Percentiles rank a stretch among this genome's conserved stretches.
phyloP scores from a whole-genome alignment of 2,888 invertebrate genomes.

The Idaea straminata region DNA sequence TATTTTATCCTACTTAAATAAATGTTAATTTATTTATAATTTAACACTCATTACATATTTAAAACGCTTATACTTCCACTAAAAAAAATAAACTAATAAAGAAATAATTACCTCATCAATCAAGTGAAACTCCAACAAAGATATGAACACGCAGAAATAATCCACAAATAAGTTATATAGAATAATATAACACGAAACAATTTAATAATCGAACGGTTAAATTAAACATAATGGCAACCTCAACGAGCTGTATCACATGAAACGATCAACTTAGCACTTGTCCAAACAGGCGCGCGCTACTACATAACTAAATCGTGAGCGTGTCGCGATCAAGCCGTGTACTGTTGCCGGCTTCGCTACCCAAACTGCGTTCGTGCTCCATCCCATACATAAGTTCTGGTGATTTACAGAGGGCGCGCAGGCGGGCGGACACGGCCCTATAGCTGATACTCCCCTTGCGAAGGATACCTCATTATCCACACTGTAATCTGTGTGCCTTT shows the following conservation, averaged over 20 bases:
- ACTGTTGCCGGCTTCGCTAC: conserved; percentile 60
- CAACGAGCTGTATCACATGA: conserved; percentile 73
- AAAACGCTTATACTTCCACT: conserved; percentile 12
- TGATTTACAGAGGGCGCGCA: conserved; percentile 64
- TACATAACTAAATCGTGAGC: conserved; percentile 56
- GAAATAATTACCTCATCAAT: conserved; percentile 45
- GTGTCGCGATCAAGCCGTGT: conserved; percentile 44
- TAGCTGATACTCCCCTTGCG: conserved; percentile 57
- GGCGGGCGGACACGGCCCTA: conserved; percentile 54
- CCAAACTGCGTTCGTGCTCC: conserved; percentile 65
- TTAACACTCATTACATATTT: conserved; percentile 8
- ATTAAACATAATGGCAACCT: conserved; percentile 74
- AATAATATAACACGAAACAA: conserved; percentile 61
- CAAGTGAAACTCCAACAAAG: conserved; percentile 47
- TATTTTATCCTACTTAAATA: conserved; percentile 4
- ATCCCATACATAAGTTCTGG: conserved; percentile 61
- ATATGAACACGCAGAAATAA: conserved; percentile 42
- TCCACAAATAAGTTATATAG: conserved; percentile 46
- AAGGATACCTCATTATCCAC: conserved; percentile 78
- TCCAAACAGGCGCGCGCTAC: conserved; percentile 65
- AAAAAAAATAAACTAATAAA: conserved; percentile 21
- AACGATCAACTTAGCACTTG: conserved; percentile 79
- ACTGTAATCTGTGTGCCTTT: conserved; percentile 75
- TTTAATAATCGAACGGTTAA: conserved; percentile 70
- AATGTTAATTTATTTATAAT: conserved; percentile 14